These are phyloP conservation scores for Tangara arthus DNA, from an alignment of 2,797 vertebrate genomes.

Conservation along the genomic window DNA sequence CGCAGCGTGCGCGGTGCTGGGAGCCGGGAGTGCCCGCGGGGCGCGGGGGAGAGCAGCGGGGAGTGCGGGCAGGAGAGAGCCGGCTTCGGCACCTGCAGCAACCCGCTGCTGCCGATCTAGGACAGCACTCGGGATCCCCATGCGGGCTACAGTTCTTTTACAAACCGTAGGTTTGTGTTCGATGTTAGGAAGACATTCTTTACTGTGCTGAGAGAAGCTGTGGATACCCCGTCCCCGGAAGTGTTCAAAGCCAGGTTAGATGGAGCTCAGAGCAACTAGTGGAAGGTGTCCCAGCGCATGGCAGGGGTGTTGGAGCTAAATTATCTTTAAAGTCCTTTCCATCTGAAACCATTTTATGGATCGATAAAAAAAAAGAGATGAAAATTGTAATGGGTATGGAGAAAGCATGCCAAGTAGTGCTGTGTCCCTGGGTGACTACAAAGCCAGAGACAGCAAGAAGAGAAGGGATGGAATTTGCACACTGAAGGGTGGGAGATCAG, in stretches of 20 bases:
- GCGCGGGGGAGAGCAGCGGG: accelerated
- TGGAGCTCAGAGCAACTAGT: neutral
- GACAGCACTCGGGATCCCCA: neutral
- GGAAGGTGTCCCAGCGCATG: neutral
- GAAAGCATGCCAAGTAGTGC: neutral
- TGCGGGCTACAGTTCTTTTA: accelerated
- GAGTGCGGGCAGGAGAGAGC: accelerated
- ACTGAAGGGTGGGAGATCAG: neutral
- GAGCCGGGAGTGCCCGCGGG: neutral
- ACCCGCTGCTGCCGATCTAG: accelerated
- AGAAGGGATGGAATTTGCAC: neutral
- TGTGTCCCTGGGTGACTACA: neutral
- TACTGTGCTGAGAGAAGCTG: neutral
- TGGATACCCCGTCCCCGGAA: neutral
- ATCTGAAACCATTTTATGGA: neutral
- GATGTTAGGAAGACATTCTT: neutral
- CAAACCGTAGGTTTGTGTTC: neutral
- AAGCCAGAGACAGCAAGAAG: neutral
- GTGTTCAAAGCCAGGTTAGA: neutral
- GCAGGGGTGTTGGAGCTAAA: neutral
- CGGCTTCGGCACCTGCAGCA: accelerated
- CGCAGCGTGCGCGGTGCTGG: neutral
- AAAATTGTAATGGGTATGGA: neutral
- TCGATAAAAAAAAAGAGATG: accelerated
- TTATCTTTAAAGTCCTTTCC: neutral